Evolutionary conservation across 2,113 vertebrate species (phyloP).

Genomic region (Heteronetta atricapilla): DNA sequence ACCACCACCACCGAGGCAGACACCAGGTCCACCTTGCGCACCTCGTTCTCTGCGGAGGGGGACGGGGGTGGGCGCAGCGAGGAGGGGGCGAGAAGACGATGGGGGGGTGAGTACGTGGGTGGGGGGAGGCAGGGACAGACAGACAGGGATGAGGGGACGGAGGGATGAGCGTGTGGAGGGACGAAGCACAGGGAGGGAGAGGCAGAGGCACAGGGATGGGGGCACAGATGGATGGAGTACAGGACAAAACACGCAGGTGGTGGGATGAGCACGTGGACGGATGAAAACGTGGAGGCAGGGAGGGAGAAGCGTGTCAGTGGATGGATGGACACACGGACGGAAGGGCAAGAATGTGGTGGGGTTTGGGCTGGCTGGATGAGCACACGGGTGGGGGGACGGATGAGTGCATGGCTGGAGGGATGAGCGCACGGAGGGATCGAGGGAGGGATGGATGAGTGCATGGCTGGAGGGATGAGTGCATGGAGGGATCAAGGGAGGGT

Average conservation of each 20-base stretch:
- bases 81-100: background rate
- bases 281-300: background rate
- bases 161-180: background rate
- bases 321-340: background rate
- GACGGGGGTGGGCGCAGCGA: background rate
- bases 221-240: background rate
- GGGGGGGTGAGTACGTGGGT: fast-evolving
- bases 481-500: too few species aligned
- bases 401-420: background rate
- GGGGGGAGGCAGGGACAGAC: background rate
- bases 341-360: background rate
- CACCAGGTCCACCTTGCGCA: conserved; percentile 53
- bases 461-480: too few species aligned
- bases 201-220: background rate
- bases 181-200: too few species aligned
- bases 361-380: background rate
- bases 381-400: too few species aligned
- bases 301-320: too few species aligned
- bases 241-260: too few species aligned
- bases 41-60: background rate
- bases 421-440: background rate
- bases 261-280: background rate
- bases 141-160: background rate
- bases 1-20: conserved; percentile 81
- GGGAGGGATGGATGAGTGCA: background rate